Percentiles rank a stretch among this genome's conserved stretches.
phyloP scores from a whole-genome alignment of 1,140 invertebrate genomes.

The Gerris buenoi region DNA sequence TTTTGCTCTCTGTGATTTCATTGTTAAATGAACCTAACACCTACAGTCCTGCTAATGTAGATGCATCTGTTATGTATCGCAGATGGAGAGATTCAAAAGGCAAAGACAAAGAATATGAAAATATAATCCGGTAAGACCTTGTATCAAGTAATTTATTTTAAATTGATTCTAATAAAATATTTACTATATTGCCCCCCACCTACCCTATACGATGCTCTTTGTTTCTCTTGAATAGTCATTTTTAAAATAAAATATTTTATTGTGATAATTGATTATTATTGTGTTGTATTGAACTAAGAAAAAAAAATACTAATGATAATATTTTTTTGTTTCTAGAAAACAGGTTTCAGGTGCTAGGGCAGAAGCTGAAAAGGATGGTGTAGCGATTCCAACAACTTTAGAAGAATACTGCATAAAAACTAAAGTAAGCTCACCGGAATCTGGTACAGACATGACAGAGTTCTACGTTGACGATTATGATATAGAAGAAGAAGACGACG shows the following conservation, averaged over 20 bases:
- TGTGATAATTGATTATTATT: too few species aligned
- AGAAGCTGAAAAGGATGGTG: constrained; percentile 91
- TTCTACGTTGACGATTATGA: constrained; percentile 88
- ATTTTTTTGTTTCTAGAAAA: constrained; percentile 52
- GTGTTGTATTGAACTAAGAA: too few species aligned
- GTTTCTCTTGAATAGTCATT: too few species aligned
- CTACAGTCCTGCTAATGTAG: constrained; percentile 97
- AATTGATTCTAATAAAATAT: too few species aligned
- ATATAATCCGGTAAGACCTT: constrained; percentile 80
- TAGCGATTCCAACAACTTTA: constrained; percentile 87
- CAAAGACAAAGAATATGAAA: constrained; percentile 97
- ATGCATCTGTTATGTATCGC: constrained; percentile 98
- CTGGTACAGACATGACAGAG: constrained; percentile 71
- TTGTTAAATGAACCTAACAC: constrained; percentile 98
- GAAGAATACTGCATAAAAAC: constrained; percentile 97
- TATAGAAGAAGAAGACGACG: constrained; percentile 47
- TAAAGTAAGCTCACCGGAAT: constrained; percentile 59
- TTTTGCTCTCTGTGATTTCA: constrained; percentile 94
- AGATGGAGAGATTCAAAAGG: constrained; percentile 97
- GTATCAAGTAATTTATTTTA: too few species aligned
- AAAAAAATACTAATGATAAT: too few species aligned
- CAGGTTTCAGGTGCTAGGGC: constrained; percentile 86
- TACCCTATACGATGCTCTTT: too few species aligned
- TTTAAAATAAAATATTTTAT: too few species aligned
- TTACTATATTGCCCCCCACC: too few species aligned